Conservation (phyloP, 2,888 invertebrate genomes). For the Lepetodrilus schrolli region DNA sequence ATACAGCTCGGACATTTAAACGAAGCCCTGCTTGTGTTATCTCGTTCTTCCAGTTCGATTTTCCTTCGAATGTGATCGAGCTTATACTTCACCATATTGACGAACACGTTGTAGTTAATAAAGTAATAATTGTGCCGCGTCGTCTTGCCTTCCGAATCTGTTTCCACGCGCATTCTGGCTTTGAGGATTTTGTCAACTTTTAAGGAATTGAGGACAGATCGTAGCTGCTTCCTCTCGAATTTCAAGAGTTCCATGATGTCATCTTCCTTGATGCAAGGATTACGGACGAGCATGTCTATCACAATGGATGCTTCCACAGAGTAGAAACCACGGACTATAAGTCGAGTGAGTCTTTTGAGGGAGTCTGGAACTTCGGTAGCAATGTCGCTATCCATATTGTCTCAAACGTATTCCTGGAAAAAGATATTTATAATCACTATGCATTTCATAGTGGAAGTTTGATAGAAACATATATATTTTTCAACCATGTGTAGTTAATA, state of each 20-base stretch:
- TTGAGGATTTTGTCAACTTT: conserved; percentile 89
- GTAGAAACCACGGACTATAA: conserved; percentile 95
- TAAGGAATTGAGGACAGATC: conserved; percentile 85
- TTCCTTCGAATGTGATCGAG: conserved; percentile 95
- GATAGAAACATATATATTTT: too few species aligned
- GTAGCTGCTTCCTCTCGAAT: conserved; percentile 92
- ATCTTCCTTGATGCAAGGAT: conserved; percentile 85
- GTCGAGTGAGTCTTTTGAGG: conserved; percentile 88
- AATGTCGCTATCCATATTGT: conserved; percentile 68
- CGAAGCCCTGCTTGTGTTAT: conserved; percentile 94
- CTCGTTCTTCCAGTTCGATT: conserved; percentile 95
- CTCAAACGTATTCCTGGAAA: background rate
- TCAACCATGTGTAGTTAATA: too few species aligned
- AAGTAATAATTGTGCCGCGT: conserved; percentile 98
- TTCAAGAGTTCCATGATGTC: conserved; percentile 87
- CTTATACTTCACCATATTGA: conserved; percentile 98
- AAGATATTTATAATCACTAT: too few species aligned
- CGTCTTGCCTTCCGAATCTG: conserved; percentile 93
- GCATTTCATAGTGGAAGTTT: too few species aligned
- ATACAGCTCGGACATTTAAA: conserved; percentile 93
- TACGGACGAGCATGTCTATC: conserved; percentile 94
- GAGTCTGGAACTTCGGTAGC: conserved; percentile 94
- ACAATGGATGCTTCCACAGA: conserved; percentile 94
- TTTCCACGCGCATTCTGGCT: conserved; percentile 91
- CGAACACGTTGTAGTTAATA: conserved; percentile 91